Evolutionary conservation across 2,113 vertebrate genomes (phyloP).

Genomic region (Phalacrocorax carbo): DNA sequence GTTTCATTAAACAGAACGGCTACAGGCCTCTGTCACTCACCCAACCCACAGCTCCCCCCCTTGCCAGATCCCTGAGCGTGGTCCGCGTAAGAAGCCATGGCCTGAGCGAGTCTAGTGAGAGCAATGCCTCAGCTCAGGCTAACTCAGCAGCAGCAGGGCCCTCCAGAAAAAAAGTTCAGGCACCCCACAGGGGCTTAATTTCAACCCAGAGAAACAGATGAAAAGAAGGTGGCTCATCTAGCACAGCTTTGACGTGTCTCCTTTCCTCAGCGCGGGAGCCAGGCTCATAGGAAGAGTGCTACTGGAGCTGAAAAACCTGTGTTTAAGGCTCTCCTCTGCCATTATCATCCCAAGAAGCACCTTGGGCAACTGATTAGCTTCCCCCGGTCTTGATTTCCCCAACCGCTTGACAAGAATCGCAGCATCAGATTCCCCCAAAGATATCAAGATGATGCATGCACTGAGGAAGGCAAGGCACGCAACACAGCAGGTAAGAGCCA

Average conservation of each 20-base stretch:
- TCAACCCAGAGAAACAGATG: neutral
- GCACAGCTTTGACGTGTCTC: neutral
- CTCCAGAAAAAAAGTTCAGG: neutral
- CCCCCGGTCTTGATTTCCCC: neutral
- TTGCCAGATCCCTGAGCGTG: rapidly evolving
- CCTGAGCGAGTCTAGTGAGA: neutral
- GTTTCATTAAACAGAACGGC: neutral
- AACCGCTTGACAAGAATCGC: neutral
- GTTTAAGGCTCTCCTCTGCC: neutral
- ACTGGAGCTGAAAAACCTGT: neutral
- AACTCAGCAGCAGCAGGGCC: neutral
- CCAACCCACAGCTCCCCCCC: neutral
- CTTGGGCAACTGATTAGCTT: neutral
- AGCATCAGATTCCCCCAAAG: neutral
- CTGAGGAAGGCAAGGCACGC: neutral
- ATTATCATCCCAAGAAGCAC: neutral
- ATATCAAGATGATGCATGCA: too few relatives aligned
- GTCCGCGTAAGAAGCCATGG: neutral
- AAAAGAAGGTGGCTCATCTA: neutral
- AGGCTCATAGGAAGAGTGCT: neutral
- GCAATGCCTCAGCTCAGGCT: neutral
- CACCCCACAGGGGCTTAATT: neutral
- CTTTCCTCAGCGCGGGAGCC: neutral
- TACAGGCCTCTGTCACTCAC: neutral
- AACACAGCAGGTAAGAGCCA: too few relatives aligned